These are phyloP conservation scores for Drosophila seguyi DNA, from an alignment of 1,140 invertebrate species.

Conservation along the genomic window DNA sequence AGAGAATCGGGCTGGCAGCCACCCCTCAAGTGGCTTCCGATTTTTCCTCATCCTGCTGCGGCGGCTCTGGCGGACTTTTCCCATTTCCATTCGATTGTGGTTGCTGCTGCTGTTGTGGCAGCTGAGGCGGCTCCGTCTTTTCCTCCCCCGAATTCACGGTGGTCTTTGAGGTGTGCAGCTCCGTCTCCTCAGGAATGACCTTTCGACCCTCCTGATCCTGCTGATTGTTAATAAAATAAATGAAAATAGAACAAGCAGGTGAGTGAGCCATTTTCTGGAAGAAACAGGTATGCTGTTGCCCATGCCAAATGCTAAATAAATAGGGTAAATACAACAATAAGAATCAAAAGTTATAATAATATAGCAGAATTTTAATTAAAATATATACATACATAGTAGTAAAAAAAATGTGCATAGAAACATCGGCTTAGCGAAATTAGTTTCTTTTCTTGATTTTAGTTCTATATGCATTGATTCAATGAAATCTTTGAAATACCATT, in stretches of 20 bases:
- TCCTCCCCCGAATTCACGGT: constrained; percentile 58
- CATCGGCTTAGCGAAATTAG: no score
- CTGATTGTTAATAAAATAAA: not conserved
- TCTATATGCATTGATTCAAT: no score
- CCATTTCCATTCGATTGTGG: constrained; percentile 61
- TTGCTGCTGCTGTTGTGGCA: constrained; percentile 20
- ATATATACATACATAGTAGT: no score
- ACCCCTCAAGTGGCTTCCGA: constrained; percentile 64
- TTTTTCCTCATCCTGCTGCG: constrained; percentile 43
- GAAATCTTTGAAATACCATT: no score
- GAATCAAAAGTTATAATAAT: not conserved
- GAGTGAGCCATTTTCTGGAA: not conserved
- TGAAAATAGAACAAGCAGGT: not conserved
- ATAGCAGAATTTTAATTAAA: not conserved
- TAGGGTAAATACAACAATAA: not conserved
- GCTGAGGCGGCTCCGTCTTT: constrained; percentile 18
- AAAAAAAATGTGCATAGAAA: no score
- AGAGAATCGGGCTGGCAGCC: constrained; percentile 16
- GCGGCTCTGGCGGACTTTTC: constrained; percentile 38
- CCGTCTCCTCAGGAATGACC: constrained; percentile 83
- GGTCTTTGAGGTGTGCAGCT: constrained; percentile 72
- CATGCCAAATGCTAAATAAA: constrained; percentile 31
- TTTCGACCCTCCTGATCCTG: constrained; percentile 78
- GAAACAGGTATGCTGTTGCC: not conserved
- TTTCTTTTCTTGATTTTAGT: no score